phyloP scores from a whole-genome alignment of 1,140 invertebrate genomes.

The Fopius arisanus region DNA sequence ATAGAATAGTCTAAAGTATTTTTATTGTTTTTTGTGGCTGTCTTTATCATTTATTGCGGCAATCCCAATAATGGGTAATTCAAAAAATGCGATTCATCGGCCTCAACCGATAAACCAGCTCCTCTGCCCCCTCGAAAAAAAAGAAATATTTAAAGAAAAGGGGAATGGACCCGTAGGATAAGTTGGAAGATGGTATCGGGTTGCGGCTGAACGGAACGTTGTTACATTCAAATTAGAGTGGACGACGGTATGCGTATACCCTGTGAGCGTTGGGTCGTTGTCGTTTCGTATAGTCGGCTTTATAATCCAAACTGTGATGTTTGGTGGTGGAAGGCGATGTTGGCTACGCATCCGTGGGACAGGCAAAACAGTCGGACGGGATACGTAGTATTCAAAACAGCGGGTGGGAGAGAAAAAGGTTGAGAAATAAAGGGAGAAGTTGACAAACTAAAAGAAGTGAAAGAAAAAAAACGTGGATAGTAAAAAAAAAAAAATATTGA shows the following conservation, averaged over 20 bases:
- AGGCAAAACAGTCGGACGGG: conserved; percentile 4
- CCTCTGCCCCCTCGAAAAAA: not conserved
- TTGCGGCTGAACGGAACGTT: conserved; percentile 63
- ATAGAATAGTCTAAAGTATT: too few relatives aligned
- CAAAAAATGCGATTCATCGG: not conserved
- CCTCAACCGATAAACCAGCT: not conserved
- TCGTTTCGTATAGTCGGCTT: conserved; percentile 24
- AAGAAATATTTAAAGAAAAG: conserved; percentile 17
- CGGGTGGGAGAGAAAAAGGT: conserved; percentile 47
- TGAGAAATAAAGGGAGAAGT: not conserved
- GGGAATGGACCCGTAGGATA: conserved; percentile 8
- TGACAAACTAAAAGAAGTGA: conserved; percentile 4
- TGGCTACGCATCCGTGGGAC: conserved; percentile 28
- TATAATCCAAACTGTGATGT: not conserved
- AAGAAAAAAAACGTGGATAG: not conserved
- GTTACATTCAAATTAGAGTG: conserved; percentile 67
- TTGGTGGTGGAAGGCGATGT: conserved; percentile 42
- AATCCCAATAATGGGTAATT: not conserved
- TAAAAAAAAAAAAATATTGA: conserved; percentile 4
- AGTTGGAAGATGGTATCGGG: conserved; percentile 60
- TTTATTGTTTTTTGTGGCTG: too few relatives aligned
- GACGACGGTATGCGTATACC: conserved; percentile 59
- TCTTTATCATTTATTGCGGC: too few relatives aligned
- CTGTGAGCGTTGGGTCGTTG: conserved; percentile 19
- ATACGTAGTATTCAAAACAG: conserved; percentile 54